Evolutionary conservation across 2,888 invertebrate species (phyloP).

Genomic region (Pedicia rivosa): DNA sequence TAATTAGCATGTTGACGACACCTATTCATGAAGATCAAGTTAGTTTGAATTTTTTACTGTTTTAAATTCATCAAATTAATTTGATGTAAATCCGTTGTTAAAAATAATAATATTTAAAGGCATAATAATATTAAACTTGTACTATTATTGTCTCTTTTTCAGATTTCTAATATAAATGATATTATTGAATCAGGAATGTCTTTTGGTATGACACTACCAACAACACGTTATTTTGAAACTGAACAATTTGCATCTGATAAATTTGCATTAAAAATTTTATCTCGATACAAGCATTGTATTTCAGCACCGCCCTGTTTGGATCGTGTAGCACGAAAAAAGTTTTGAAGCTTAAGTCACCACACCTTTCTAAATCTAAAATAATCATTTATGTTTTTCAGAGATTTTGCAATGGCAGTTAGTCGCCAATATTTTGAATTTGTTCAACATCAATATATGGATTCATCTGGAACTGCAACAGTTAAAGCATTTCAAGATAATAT

Average conservation of each 20-base stretch:
- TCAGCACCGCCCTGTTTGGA: too few relatives aligned
- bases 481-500: not conserved
- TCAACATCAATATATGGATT: not conserved
- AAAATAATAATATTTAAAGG: too few relatives aligned
- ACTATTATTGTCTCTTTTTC: too few relatives aligned
- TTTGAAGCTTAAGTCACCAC: too few relatives aligned
- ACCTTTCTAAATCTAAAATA: not conserved
- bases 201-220: conserved; percentile 4
- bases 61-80: too few relatives aligned
- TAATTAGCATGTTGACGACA: not conserved
- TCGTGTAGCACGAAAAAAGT: conserved; percentile 1
- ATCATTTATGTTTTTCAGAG: too few relatives aligned
- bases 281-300: not conserved
- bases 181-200: not conserved
- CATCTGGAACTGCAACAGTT: not conserved
- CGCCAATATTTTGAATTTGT: conserved; percentile 1
- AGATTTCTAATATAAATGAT: not conserved
- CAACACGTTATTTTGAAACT: not conserved
- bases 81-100: too few relatives aligned
- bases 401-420: conserved; percentile 1
- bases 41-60: too few relatives aligned
- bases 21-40: not conserved
- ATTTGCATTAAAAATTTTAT: not conserved
- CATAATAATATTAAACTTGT: too few relatives aligned
- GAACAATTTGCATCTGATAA: not conserved